A percentile compares a stretch with the other conserved stretches of the same genome.
Evolutionary conservation across 2,113 vertebrate genomes (phyloP).

Genomic region (Athene cunicularia): DNA sequence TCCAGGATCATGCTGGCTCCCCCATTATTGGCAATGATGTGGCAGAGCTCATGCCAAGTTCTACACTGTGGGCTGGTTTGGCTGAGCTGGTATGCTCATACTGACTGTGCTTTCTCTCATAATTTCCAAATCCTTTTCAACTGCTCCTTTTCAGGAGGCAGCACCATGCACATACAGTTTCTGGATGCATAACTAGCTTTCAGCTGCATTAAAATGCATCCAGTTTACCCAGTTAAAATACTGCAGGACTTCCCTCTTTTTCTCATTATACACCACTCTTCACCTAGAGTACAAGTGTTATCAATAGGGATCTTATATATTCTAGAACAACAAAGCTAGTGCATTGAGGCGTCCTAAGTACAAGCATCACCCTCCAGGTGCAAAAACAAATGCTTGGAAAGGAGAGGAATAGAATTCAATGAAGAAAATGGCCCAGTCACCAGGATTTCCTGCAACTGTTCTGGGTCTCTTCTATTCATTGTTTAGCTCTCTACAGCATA

Average conservation of each 20-base stretch:
- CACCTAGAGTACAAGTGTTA: not conserved
- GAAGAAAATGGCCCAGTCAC: not conserved
- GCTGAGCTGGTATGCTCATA: not conserved
- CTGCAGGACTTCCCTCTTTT: not conserved
- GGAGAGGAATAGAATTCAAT: not conserved
- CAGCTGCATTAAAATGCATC: not conserved
- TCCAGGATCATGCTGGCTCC: not conserved
- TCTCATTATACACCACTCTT: rapidly evolving
- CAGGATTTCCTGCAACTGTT: constrained; percentile 25
- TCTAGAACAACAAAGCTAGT: not conserved
- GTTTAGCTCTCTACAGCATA: not conserved
- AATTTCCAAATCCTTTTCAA: not conserved
- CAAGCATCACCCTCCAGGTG: not conserved
- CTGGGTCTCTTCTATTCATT: not conserved
- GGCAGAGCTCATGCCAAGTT: not conserved
- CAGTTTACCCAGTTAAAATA: not conserved
- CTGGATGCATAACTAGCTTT: not conserved
- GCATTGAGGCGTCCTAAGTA: not conserved
- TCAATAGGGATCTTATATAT: not conserved
- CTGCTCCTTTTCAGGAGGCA: constrained; percentile 9
- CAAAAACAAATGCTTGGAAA: not conserved
- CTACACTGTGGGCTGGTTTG: not conserved
- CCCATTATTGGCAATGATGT: not conserved
- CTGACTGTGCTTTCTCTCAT: not conserved
- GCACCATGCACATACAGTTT: not conserved